These are phyloP conservation scores for Diarsia dahlii DNA, from an alignment of 2,888 invertebrate species.

Conservation along the genomic window DNA sequence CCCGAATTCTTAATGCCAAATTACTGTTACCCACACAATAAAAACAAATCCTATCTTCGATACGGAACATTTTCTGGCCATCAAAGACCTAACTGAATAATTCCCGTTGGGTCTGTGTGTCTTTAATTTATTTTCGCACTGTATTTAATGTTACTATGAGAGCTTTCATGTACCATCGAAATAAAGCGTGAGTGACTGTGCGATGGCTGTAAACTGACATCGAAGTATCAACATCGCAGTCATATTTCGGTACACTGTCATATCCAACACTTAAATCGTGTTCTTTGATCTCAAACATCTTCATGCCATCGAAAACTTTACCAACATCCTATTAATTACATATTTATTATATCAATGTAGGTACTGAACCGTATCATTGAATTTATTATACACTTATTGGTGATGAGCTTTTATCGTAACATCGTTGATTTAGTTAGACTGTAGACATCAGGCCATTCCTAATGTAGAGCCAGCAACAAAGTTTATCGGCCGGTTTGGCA, in stretches of 20 bases:
- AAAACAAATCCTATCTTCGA: constrained; percentile 31
- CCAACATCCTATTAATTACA: constrained; percentile 18
- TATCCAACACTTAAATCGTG: constrained; percentile 11
- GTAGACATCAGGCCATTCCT: constrained; percentile 15
- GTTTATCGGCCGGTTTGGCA: not conserved
- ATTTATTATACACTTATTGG: constrained; percentile 49
- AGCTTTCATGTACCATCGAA: constrained; percentile 12
- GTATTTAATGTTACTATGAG: constrained; percentile 19
- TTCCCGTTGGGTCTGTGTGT: constrained; percentile 21
- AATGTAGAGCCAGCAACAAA: constrained; percentile 25
- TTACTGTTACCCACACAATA: constrained; percentile 47
- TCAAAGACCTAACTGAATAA: constrained; percentile 33
- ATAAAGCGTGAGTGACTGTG: constrained; percentile 9
- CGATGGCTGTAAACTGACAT: constrained; percentile 5
- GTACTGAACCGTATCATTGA: constrained; percentile 30
- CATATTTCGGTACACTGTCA: constrained; percentile 11
- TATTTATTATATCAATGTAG: constrained; percentile 37
- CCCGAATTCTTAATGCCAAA: constrained; percentile 46
- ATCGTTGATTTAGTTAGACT: constrained; percentile 32
- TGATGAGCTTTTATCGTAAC: constrained; percentile 49
- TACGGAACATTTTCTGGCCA: constrained; percentile 33
- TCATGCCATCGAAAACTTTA: constrained; percentile 28
- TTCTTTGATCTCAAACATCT: constrained; percentile 45
- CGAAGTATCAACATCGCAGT: constrained; percentile 14
- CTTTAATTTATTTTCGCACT: constrained; percentile 32